phyloP scores from a whole-genome alignment of 2,888 invertebrate species.

The Lasioglossum zephyrum region DNA sequence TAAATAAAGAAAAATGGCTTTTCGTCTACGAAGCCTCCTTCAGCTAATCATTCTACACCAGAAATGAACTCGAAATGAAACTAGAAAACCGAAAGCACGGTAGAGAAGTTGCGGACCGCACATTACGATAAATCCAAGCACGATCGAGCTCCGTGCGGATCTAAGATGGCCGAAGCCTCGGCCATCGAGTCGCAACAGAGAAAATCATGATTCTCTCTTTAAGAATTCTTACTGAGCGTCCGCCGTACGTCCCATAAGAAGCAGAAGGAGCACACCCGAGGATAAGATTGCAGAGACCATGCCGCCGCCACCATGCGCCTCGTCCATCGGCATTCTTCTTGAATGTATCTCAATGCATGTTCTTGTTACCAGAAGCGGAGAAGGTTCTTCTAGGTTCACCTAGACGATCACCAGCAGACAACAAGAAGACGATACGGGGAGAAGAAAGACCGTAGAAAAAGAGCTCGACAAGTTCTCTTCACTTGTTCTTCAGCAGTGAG shows the following conservation, averaged over 20 bases:
- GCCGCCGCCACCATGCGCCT: conserved; percentile 69
- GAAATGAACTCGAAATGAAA: too few relatives aligned
- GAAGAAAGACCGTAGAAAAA: not conserved
- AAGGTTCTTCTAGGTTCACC: too few relatives aligned
- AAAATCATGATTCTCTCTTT: not conserved
- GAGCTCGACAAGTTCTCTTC: not conserved
- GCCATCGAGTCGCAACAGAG: not conserved
- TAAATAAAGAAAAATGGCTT: not conserved
- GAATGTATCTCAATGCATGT: conserved; percentile 70
- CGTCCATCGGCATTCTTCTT: conserved; percentile 68
- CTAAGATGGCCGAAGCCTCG: conserved; percentile 12
- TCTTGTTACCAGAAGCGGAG: conserved; percentile 36
- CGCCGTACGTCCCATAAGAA: conserved; percentile 72
- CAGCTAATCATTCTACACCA: not conserved
- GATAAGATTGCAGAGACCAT: conserved; percentile 71
- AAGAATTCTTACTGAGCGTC: conserved; percentile 79
- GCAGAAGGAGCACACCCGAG: conserved; percentile 74
- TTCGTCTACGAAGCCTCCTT: not conserved
- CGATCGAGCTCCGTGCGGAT: not conserved
- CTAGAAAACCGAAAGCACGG: not conserved
- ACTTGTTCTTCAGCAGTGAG: not conserved
- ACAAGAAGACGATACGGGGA: not conserved
- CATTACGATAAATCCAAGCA: not conserved
- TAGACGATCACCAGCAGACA: not conserved
- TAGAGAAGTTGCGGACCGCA: not conserved